Base-by-base conservation (phyloP, 1,140 invertebrate genomes). In the Drosophila ercepeae region DNA sequence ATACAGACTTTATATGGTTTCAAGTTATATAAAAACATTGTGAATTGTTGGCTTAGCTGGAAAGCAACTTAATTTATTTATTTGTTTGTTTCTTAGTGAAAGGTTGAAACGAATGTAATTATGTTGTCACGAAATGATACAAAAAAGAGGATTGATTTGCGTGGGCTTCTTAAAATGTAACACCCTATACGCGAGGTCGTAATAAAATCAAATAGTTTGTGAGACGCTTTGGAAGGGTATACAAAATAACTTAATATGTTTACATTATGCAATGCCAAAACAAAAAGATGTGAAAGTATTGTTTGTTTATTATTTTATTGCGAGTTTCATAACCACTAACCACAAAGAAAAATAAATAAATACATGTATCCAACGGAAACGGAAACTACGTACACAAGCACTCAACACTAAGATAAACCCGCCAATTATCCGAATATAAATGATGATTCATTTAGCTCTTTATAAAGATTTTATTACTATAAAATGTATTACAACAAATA, bases 381-480 rank as follows among this genome's bases (percentile, higher is more conserved):
- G 29, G 6, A 27, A 18, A 23, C 13, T 32, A 1, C 18, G n/a
- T 13, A 18, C 23, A 53, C 4, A 4, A 36, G 11, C 34, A 4
- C 13, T 32, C 7, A 32, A 8, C n/a, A 32, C 11, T 13, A 7
- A 39, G 36, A 16, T 16, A 39, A 25, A n/a, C 59, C 54, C 21
- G 18, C 14, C 29, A 13, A 21, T n/a, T 19, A 6, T 13, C 41
- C 54, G 19, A 45, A 8, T 14, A 34, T 11, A 2, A 19, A 42
- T 23, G 42, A 16, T 6, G 13, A n/a, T 36, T 23, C 29, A 72
- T 41, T 71, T 61, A 72, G 55, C 58, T 72, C 67, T 78, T 67
- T 78, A 79, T 61, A 72, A 68, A 57, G 53, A 75, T 41, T 83
- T 83, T 83, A 83, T 83, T 86, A 86, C 64, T 71, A 72, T 72